Evolutionary conservation across 2,888 invertebrate genomes (phyloP).

Genomic region (Ptilodon capucinus): DNA sequence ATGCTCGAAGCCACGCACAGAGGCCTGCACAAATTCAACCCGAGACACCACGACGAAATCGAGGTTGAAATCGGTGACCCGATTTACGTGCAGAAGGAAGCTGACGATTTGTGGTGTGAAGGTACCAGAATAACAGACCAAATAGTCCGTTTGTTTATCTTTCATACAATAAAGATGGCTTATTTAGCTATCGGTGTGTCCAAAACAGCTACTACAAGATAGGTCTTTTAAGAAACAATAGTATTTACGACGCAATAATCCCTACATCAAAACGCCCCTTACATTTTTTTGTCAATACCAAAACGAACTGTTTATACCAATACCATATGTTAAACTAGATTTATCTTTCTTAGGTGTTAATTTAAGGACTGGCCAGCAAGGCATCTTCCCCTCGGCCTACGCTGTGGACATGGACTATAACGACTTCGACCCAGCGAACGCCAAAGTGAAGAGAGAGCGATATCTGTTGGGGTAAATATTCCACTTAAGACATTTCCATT

Average conservation of each 20-base stretch:
- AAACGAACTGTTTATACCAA: neutral
- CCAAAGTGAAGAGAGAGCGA: constrained; percentile 92
- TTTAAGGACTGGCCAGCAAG: constrained; percentile 94
- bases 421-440: constrained; percentile 95
- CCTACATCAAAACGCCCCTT: too few relatives aligned
- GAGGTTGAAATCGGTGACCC: constrained; percentile 99
- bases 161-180: too few relatives aligned
- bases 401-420: constrained; percentile 98
- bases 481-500: neutral
- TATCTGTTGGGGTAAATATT: constrained; percentile 88
- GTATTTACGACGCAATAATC: too few relatives aligned
- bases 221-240: too few relatives aligned
- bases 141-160: too few relatives aligned
- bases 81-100: constrained; percentile 97
- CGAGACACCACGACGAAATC: constrained; percentile 97
- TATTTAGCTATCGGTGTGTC: too few relatives aligned
- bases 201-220: too few relatives aligned
- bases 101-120: constrained; percentile 98
- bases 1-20: constrained; percentile 97
- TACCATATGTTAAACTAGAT: neutral
- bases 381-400: constrained; percentile 98
- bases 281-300: neutral
- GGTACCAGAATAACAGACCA: too few relatives aligned
- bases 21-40: constrained; percentile 97
- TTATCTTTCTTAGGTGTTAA: constrained; percentile 89